Base-by-base conservation (phyloP, 2,888 invertebrate genomes). In the Microctonus hyperodae region DNA sequence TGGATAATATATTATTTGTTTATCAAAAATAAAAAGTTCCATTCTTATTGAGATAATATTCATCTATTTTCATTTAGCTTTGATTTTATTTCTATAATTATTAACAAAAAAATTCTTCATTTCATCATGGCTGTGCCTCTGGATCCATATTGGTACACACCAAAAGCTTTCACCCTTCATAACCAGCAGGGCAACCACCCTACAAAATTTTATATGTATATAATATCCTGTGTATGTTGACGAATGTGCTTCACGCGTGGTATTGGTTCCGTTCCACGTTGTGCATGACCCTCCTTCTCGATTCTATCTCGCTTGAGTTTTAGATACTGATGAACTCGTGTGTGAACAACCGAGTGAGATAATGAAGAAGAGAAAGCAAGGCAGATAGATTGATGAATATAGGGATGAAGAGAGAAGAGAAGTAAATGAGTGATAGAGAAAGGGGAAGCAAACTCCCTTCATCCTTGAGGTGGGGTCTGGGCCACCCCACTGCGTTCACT, bases 401-500 rank as follows among this genome's bases (percentile, higher is more conserved):
- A 50, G 35, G 51, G 44, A 31, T 11, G 16, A 53, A 53, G 48
- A 33, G 58, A 50, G 56, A 57, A 31, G n/a, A 44, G 33, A 22
- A 22, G 55, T 20, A 40, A 23, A 16, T 33, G 35, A 28, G 57
- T n/a, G 48, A 60, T 20, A 31, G 33, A 28, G 48, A n/a, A n/a
- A 20, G 31, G 44, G 31, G 62, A 44, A 59, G 22, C n/a, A n/a
- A 57, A 33, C 53, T 44, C 67, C 61, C 65, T 78, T 77, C 77
- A 78, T 78, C 78, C 77, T 79, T 79, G 77, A 79, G 78, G 78
- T 79, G 78, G 78, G 78, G 78, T 76, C 75, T 77, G 78, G 73
- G 77, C 79, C 75, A 78, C 79, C 79, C 81, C 80, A 79, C 79
- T 78, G 79, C 77, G 79, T 81, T 80, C 75, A 78, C 75, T 56